These are phyloP conservation scores for Brachionus sp. DNA, from an alignment of 1,140 invertebrate genomes.

Conservation along the genomic window DNA sequence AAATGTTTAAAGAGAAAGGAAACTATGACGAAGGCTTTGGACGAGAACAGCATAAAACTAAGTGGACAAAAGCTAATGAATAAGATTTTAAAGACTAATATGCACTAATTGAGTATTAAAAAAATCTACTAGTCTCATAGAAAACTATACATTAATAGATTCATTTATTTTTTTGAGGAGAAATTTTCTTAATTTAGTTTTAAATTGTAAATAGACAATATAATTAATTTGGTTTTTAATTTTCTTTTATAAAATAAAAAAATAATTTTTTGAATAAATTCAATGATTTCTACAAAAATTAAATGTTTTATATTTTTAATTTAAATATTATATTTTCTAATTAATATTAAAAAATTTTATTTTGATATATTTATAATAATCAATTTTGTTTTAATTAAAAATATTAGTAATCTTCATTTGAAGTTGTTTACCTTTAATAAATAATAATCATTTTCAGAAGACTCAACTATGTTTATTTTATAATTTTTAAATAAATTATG, in stretches of 20 bases:
- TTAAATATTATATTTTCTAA: no score
- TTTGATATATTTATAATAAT: no score
- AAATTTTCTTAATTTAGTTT: neutral
- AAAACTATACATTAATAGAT: neutral
- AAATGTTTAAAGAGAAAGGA: conserved; percentile 75
- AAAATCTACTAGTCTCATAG: neutral
- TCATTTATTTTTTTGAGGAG: neutral
- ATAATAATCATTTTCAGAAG: no score
- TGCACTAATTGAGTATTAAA: neutral
- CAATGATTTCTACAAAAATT: no score
- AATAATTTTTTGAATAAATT: neutral
- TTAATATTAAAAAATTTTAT: no score
- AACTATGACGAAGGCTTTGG: conserved; percentile 78
- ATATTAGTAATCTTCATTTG: no score
- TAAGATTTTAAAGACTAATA: neutral
- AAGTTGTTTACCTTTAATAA: no score
- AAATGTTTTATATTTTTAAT: no score
- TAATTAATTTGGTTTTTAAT: neutral
- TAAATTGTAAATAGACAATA: neutral
- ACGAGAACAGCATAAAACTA: conserved; percentile 60
- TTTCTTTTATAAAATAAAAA: neutral
- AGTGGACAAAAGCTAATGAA: conserved; percentile 51
- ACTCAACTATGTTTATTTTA: no score
- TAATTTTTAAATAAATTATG: no score
- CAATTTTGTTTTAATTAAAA: no score